A percentile compares a stretch with the other conserved stretches of the same genome.
Conservation (phyloP, 2,888 invertebrate genomes). For the Laspeyria flexula region DNA sequence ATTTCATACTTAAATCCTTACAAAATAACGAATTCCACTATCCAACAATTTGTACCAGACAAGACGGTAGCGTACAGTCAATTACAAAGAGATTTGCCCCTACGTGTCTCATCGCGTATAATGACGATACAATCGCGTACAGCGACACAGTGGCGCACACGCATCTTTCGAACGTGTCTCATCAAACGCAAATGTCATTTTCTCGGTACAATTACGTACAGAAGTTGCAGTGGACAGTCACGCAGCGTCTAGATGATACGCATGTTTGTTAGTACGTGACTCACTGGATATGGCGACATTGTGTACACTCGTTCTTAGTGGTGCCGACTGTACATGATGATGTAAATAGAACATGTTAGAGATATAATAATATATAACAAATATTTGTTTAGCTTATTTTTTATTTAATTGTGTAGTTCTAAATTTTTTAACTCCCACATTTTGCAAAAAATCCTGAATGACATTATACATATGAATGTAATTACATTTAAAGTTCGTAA, state of each 20-base stretch:
- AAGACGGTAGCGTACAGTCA: conserved; percentile 62
- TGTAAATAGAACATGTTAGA: too few relatives aligned
- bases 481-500: too few relatives aligned
- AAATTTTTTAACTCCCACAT: too few relatives aligned
- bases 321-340: too few relatives aligned
- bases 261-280: conserved; percentile 2
- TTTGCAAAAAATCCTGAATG: too few relatives aligned
- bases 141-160: conserved; percentile 26
- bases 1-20: too few relatives aligned
- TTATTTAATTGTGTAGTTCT: too few relatives aligned
- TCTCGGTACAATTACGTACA: conserved; percentile 37
- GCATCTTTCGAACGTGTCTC: conserved; percentile 13
- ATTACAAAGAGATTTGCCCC: conserved; percentile 63
- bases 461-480: too few relatives aligned
- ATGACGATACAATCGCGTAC: conserved; percentile 45
- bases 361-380: too few relatives aligned
- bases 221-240: conserved; percentile 1
- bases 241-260: conserved; percentile 20
- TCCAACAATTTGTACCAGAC: conserved; percentile 37
- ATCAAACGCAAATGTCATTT: conserved; percentile 19
- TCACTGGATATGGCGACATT: not conserved
- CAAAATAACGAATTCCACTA: conserved; percentile 24
- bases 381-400: too few relatives aligned
- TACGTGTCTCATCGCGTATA: conserved; percentile 56
- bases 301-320: not conserved